phyloP scores from a whole-genome alignment of 2,888 invertebrate species.

The Diogma glabrata region DNA sequence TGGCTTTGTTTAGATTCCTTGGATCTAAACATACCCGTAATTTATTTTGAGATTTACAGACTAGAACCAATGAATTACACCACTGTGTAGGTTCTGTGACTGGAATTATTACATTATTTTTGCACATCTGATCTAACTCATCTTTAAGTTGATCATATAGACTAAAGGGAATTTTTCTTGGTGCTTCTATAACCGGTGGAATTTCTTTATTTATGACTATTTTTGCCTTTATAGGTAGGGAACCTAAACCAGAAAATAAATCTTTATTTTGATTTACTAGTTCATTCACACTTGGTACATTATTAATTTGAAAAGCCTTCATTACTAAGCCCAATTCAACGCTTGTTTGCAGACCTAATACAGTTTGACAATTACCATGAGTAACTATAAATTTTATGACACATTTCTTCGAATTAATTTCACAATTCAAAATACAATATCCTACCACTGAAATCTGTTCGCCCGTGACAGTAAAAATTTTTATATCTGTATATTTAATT shows the following conservation, averaged over 20 bases:
- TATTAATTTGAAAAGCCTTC: neutral
- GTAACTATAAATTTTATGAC: too few species aligned
- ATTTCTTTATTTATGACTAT: neutral
- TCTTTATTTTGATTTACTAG: too few species aligned
- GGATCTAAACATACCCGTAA: too few species aligned
- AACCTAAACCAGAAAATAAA: neutral
- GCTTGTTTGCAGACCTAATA: neutral
- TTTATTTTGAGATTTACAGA: too few species aligned
- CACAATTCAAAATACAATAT: neutral
- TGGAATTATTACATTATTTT: too few species aligned
- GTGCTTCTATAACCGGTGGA: neutral
- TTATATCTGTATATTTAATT: too few species aligned
- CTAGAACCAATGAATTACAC: neutral
- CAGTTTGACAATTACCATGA: too few species aligned
- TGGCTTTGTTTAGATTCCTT: neutral
- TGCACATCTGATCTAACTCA: too few species aligned
- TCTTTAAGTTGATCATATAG: too few species aligned
- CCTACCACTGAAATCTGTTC: neutral
- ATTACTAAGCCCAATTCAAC: neutral
- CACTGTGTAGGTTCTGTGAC: neutral
- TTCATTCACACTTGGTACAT: too few species aligned
- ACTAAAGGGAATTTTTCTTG: neutral
- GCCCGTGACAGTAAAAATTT: too few species aligned
- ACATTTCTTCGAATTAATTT: too few species aligned
- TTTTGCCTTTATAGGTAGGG: neutral